phyloP scores from a whole-genome alignment of 2,797 vertebrate genomes.

The Sebastiscus albofasciatus region DNA sequence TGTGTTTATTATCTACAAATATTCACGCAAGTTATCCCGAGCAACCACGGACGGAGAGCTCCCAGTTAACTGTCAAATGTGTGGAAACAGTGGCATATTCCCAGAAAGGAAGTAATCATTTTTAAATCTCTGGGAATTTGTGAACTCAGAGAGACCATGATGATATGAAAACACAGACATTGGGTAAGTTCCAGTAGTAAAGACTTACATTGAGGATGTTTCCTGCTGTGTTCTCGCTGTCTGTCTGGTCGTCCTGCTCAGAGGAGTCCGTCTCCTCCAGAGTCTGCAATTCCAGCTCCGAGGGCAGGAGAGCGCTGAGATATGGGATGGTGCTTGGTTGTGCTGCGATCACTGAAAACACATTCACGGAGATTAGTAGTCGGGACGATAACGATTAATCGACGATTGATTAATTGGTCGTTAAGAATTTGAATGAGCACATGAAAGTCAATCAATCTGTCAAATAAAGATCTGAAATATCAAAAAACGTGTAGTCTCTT shows the following conservation, averaged over 20 bases:
- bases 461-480: neutral
- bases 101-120: neutral
- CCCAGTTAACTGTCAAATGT: neutral
- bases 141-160: neutral
- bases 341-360: conserved; percentile 91
- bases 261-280: conserved; percentile 98
- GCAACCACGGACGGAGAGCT: no score
- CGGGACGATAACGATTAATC: neutral
- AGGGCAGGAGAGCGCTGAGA: conserved; percentile 94
- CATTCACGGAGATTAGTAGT: neutral
- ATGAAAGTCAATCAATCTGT: neutral
- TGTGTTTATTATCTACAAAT: no score
- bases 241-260: conserved; percentile 97
- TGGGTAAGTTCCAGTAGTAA: rapidly evolving
- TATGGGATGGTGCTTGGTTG: conserved; percentile 91
- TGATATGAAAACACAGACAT: neutral
- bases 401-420: no score
- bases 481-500: neutral
- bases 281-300: conserved; percentile 95
- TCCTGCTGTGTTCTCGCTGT: conserved; percentile 90
- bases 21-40: no score
- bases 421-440: no score
- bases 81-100: neutral
- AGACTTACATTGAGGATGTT: conserved; percentile 82
- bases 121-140: neutral